Conservation (phyloP, 2,113 vertebrate genomes). For the human region DNA sequence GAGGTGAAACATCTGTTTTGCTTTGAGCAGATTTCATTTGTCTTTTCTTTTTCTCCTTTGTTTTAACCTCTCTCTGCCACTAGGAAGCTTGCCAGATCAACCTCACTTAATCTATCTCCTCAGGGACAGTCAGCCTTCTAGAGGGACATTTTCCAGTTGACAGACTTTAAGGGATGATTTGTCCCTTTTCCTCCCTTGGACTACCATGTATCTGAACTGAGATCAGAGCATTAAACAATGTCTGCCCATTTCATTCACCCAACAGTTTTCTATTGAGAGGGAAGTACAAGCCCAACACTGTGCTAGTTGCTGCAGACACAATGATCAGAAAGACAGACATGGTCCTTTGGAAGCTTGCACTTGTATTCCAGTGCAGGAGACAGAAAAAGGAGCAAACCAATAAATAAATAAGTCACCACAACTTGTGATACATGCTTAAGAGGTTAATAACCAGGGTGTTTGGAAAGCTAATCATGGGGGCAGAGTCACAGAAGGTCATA, state of each 20-base stretch:
- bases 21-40: slow-evolving; percentile 73
- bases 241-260: neutral
- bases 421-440: neutral
- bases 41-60: slow-evolving; percentile 53
- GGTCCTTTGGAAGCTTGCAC: neutral
- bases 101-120: neutral
- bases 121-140: neutral
- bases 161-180: neutral
- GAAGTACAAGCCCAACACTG: neutral
- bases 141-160: neutral
- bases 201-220: neutral
- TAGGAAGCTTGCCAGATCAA: neutral
- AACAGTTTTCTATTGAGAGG: neutral
- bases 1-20: slow-evolving; percentile 80
- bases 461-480: neutral
- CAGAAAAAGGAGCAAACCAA: neutral
- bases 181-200: neutral
- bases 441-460: neutral
- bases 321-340: neutral
- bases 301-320: neutral
- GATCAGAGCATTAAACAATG: neutral
- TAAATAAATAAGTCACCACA: neutral
- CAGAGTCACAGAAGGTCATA: neutral
- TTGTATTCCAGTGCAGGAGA: neutral
- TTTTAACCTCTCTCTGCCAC: slow-evolving; percentile 49